Evolutionary conservation across 2,113 vertebrate species (phyloP).

Genomic region (Paramisgurnus dabryanus): DNA sequence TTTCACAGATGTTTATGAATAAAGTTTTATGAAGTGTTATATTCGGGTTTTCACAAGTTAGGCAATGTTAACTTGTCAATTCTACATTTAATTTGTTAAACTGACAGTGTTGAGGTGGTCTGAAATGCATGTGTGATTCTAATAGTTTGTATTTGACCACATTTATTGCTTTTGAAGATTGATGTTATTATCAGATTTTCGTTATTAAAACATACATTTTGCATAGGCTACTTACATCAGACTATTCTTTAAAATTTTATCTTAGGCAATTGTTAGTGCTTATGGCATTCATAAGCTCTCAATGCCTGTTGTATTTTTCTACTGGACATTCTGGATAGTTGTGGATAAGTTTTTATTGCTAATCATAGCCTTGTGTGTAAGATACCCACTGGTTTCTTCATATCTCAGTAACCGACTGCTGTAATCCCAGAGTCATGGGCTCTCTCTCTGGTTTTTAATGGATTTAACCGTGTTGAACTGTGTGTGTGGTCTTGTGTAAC

Average conservation of each 20-base stretch:
- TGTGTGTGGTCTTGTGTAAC: constrained; percentile 48
- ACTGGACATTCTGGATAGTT: too few relatives aligned
- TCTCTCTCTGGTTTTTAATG: constrained; percentile 17
- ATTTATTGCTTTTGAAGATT: neutral
- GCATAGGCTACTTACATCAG: too few relatives aligned
- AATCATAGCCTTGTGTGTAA: neutral
- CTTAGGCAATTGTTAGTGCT: neutral
- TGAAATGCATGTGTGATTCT: neutral
- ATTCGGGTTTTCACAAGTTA: neutral
- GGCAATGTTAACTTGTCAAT: neutral
- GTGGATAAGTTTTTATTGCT: too few relatives aligned
- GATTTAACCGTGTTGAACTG: neutral
- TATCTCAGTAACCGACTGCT: constrained; percentile 6
- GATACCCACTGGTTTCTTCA: neutral
- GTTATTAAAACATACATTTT: constrained; percentile 5
- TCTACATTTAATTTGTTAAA: neutral
- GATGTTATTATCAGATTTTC: neutral
- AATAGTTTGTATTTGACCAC: neutral
- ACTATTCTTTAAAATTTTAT: too few relatives aligned
- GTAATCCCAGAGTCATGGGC: neutral
- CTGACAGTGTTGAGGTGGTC: neutral
- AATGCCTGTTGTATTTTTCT: too few relatives aligned
- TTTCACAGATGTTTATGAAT: neutral
- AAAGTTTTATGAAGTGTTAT: constrained; percentile 11
- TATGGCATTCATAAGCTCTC: too few relatives aligned